Evolutionary conservation across 1,140 invertebrate species (phyloP), one percentile per base, ranked within the genome.

Genomic region (Oncopodura yosiiana): DNA sequence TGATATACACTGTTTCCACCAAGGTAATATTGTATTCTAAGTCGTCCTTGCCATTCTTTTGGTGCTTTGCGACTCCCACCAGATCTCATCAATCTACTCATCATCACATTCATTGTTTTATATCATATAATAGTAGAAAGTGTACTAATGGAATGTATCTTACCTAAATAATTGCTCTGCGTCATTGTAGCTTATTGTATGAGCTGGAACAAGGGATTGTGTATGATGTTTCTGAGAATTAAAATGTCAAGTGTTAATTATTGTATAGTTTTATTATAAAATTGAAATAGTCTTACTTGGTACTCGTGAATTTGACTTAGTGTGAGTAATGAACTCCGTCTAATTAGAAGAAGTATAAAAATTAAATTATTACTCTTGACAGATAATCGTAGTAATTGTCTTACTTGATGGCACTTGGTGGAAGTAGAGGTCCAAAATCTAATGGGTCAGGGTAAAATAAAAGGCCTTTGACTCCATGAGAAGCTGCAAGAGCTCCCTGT

Each of bases 21-120:
- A 11, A 65, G n/a, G 18, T 29, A 45, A 57, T 73, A 72, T 4
- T 64, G 53, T 26, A 67, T 59, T 55, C 69, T 69, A 1, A 72
- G 49, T 1, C 62, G 64, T 19, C 71, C 70, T 39, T 60, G 45
- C 66, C 66, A 68, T 16, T 44, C 48, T 53, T 9, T 42, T 11
- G 52, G 60, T 16, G 32, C 68, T 61, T 27, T 54, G n/a, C n/a
- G n/a, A n/a, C n/a, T n/a, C n/a, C n/a, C n/a, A n/a, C n/a, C n/a
- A n/a, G n/a, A n/a, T n/a, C n/a, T n/a, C n/a, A n/a, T n/a, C n/a
- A n/a, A n/a, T n/a, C n/a, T n/a, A n/a, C n/a, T n/a, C n/a, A n/a
- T n/a, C n/a, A n/a, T n/a, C n/a, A n/a, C n/a, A n/a, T n/a, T n/a
- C n/a, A n/a, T n/a, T n/a, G n/a, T n/a, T n/a, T n/a, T n/a, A n/a